phyloP scores from a whole-genome alignment of 2,797 vertebrate species.

The Artibeus lituratus region DNA sequence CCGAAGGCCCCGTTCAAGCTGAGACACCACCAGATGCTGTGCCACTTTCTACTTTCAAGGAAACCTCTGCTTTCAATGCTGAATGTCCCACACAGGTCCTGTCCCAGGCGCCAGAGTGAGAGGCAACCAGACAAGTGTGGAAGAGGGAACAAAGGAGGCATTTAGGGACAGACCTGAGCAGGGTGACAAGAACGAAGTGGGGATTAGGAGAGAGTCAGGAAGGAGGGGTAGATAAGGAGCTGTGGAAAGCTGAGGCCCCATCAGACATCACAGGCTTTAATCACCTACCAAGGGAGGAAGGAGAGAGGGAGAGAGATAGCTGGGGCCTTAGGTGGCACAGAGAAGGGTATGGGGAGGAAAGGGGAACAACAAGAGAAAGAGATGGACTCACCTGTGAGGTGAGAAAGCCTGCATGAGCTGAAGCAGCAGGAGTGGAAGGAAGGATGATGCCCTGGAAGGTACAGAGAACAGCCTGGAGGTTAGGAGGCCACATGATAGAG shows the following conservation, averaged over 20 bases:
- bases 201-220: background rate
- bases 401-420: background rate
- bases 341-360: background rate
- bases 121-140: background rate
- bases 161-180: constrained; percentile 64
- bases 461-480: background rate
- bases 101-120: background rate
- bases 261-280: background rate
- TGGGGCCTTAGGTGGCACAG: background rate
- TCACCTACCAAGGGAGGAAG: background rate
- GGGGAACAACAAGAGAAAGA: background rate
- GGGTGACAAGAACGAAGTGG: background rate
- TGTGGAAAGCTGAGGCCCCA: background rate
- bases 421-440: background rate
- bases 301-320: background rate
- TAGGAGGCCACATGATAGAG: background rate
- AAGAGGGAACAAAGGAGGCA: constrained; percentile 59
- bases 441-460: background rate
- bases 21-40: background rate
- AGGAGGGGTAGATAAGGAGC: background rate
- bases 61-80: background rate
- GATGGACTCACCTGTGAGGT: background rate
- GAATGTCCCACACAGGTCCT: background rate
- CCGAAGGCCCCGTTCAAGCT: rapidly evolving
- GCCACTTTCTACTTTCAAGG: background rate